Base-by-base conservation (phyloP, 1,140 invertebrate species). In the Pteromalus puparum region DNA sequence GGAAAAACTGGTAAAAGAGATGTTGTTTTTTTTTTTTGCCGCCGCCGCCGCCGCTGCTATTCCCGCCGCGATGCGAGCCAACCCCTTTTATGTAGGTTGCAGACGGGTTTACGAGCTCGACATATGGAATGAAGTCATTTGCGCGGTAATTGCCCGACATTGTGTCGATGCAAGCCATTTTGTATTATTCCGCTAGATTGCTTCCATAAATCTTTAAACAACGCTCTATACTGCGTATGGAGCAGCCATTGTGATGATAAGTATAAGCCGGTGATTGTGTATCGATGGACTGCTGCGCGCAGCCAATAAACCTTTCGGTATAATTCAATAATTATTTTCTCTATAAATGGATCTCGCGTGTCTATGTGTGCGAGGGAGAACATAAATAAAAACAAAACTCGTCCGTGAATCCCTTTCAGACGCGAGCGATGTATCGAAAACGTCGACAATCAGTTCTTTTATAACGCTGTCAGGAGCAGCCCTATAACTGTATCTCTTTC, bases 101-200 rank as follows among this genome's bases (percentile, higher is more conserved):
- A 26, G 65, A 77, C 61, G 46, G 18, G 4, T 83, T 72, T 78
- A 78, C 82, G 46, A 73, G 28, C 26, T 48, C 61, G 67, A 72
- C 53, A 73, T 78, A 78, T 72, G 67, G 42, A 83, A 78, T 72
- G 42, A 53, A 77, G 75, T 72, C 74, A 42, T 82, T 74, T 73
- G 3, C 24, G 26, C 9, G 18, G 68, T 74, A 80, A 82, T 82
- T 82, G 70, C 46, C 28, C 53, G 24, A 68, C 26, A 79, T 78
- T 34, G 28, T 65, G 48, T 53, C 48, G 48, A 53, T 61, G 18
- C 53, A 61, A 21, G 67, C 67, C 15, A 70, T 70, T 70, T 70
- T 13, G 67, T 70, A 70, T 70, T 70, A 30, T 70, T 70, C 24
- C 67, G 26, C 24, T 13, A 70, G 28, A 70, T 70, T 13, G 67